These are phyloP conservation scores for Autographa gamma DNA, from an alignment of 2,888 invertebrate genomes.

Conservation along the genomic window DNA sequence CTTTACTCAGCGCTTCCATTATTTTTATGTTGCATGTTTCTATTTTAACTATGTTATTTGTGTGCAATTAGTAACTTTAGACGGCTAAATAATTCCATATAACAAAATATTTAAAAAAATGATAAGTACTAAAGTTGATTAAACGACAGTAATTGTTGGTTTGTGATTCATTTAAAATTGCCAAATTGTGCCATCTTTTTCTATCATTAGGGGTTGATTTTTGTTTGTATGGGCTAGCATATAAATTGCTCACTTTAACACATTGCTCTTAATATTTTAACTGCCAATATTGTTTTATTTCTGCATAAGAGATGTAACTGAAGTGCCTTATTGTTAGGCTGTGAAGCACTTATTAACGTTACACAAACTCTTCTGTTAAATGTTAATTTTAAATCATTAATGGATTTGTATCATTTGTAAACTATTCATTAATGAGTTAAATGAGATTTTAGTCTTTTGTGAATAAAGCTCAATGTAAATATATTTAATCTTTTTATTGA, in stretches of 20 bases:
- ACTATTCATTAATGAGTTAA: slow-evolving; percentile 43
- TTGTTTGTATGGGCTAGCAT: slow-evolving; percentile 10
- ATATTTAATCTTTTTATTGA: slow-evolving; percentile 34
- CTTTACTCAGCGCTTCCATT: slow-evolving; percentile 30
- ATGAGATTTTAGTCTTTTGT: slow-evolving; percentile 42
- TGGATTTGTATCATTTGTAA: slow-evolving; percentile 29
- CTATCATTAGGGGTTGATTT: slow-evolving; percentile 6
- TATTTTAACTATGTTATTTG: slow-evolving; percentile 24
- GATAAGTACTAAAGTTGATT: not conserved
- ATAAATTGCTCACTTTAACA: slow-evolving; percentile 34
- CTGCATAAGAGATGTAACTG: slow-evolving; percentile 42
- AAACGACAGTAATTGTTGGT: slow-evolving; percentile 10
- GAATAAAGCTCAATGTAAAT: slow-evolving; percentile 56
- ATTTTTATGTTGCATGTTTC: slow-evolving; percentile 50
- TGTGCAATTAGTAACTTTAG: slow-evolving; percentile 14
- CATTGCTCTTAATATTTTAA: slow-evolving; percentile 7
- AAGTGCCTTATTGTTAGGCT: slow-evolving; percentile 50
- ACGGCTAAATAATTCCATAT: not conserved
- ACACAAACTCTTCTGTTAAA: slow-evolving; percentile 53
- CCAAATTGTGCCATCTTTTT: slow-evolving; percentile 14
- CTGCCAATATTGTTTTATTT: slow-evolving; percentile 28
- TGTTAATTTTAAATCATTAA: slow-evolving; percentile 43
- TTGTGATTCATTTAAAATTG: slow-evolving; percentile 14
- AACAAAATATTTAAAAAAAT: not conserved
- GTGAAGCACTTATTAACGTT: slow-evolving; percentile 58